Conservation (phyloP, 2,113 vertebrate genomes). For the Apeltes quadracus region DNA sequence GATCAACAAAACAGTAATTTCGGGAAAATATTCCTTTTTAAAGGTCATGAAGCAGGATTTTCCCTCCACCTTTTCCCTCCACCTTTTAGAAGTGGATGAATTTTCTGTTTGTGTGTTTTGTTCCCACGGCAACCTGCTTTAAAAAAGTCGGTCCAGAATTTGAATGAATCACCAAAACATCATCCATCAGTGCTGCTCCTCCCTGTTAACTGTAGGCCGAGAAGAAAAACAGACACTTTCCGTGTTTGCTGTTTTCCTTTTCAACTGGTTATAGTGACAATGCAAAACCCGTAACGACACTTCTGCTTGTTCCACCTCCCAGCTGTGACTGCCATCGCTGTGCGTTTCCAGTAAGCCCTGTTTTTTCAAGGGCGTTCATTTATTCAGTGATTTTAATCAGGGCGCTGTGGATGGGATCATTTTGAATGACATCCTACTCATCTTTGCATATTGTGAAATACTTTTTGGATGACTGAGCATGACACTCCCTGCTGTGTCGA, state of each 20-base stretch:
- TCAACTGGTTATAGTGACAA: not conserved
- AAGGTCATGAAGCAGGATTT: not conserved
- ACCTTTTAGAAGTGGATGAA: not conserved
- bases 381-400: not conserved
- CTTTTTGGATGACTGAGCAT: not conserved
- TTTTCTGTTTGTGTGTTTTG: conserved; percentile 12
- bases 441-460: not conserved
- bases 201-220: not conserved
- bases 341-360: not conserved
- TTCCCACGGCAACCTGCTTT: not conserved
- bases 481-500: not conserved
- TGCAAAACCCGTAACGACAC: not conserved
- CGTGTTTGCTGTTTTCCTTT: not conserved
- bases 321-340: not conserved
- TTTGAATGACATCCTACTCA: not conserved
- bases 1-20: not conserved
- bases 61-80: not conserved
- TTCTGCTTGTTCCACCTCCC: not conserved
- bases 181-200: not conserved
- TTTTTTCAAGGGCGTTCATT: not conserved
- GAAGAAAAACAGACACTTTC: not conserved
- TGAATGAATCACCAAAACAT: conserved; percentile 21
- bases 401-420: not conserved
- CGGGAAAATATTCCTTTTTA: not conserved
- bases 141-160: not conserved